Evolutionary conservation across 2,888 invertebrate genomes (phyloP).

Genomic region (Polymixis lichenea): DNA sequence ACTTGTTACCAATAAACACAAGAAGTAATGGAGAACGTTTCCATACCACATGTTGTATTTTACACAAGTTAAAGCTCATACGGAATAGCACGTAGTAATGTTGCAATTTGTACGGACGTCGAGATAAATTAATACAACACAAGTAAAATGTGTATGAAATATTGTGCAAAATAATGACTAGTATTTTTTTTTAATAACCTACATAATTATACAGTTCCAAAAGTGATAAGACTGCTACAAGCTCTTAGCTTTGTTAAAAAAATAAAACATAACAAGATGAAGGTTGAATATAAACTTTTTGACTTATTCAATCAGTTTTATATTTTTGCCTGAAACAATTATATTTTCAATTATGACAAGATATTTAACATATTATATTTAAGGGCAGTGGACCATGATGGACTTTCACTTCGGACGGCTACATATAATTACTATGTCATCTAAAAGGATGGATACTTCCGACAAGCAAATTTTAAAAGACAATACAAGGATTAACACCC

Average conservation of each 20-base stretch:
- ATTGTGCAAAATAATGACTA: neutral
- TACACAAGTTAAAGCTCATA: slow-evolving; percentile 8
- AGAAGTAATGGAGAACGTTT: slow-evolving; percentile 29
- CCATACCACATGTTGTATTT: slow-evolving; percentile 1
- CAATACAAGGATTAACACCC: slow-evolving; percentile 36
- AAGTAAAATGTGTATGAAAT: no score
- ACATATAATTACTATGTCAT: slow-evolving; percentile 24
- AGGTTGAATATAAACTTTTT: neutral
- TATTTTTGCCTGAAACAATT: no score
- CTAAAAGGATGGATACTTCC: slow-evolving; percentile 8
- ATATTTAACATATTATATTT: slow-evolving; percentile 4
- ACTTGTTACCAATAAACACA: slow-evolving; percentile 29
- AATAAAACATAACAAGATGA: neutral
- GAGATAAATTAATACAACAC: no score
- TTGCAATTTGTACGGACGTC: slow-evolving; percentile 1
- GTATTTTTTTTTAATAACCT: neutral
- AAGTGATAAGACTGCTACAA: neutral
- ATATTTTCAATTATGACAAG: neutral
- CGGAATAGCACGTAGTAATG: neutral
- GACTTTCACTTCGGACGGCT: neutral
- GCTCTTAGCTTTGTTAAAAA: neutral
- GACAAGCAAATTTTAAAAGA: slow-evolving; percentile 21
- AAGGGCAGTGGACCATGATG: slow-evolving; percentile 2
- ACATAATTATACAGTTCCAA: neutral
- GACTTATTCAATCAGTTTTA: neutral